Evolutionary conservation across 2,888 invertebrate genomes (phyloP).

Genomic region (Zonitis immaculata): DNA sequence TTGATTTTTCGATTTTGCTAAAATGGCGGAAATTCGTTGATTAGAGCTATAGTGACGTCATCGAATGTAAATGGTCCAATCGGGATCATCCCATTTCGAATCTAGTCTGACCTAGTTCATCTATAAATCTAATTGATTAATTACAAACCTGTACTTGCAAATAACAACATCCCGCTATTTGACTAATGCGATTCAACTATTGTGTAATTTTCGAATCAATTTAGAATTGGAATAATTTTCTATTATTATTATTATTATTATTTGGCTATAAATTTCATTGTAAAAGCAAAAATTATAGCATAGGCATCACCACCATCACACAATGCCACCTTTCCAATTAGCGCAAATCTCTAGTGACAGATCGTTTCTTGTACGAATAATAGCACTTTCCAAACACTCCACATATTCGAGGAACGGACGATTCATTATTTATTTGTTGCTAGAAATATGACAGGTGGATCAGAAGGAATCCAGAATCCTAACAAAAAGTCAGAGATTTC

Average conservation of each 20-base stretch:
- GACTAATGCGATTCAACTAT: conserved; percentile 15
- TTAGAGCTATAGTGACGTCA: conserved; percentile 4
- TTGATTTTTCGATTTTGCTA: too few relatives aligned
- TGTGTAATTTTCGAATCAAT: not conserved
- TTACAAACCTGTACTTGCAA: conserved; percentile 19
- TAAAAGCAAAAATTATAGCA: not conserved
- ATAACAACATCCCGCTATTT: conserved; percentile 9
- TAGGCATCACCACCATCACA: not conserved
- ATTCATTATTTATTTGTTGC: not conserved
- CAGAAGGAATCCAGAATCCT: too few relatives aligned
- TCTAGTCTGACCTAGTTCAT: conserved; percentile 22
- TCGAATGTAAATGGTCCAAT: conserved; percentile 21
- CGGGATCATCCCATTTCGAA: conserved; percentile 24
- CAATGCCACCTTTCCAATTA: not conserved
- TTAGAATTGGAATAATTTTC: too few relatives aligned
- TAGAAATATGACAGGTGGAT: not conserved
- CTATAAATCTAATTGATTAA: conserved; percentile 28
- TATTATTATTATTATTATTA: too few relatives aligned
- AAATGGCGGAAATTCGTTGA: not conserved
- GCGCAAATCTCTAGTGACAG: not conserved
- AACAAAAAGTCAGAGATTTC: too few relatives aligned
- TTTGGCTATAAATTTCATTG: too few relatives aligned
- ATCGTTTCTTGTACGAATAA: not conserved
- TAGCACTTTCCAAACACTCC: not conserved
- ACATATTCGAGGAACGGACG: not conserved